Evolutionary conservation across 2,888 invertebrate genomes (phyloP).

Genomic region (Agonopterix heracliana): DNA sequence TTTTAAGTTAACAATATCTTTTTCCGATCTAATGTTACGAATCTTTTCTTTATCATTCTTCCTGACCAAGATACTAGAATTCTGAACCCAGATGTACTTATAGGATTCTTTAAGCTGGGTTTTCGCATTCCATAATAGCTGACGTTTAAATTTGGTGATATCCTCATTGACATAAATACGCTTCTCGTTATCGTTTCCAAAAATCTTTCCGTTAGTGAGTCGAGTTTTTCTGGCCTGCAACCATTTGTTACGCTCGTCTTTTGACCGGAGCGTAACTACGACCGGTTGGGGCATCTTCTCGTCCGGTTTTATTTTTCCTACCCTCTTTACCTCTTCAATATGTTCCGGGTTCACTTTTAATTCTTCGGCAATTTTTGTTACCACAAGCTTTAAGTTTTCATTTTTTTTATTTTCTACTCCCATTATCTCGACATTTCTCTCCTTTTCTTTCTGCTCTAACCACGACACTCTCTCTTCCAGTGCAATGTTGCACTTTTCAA

Average conservation of each 20-base stretch:
- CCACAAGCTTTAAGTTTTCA: not conserved
- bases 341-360: conserved; percentile 1
- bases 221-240: not conserved
- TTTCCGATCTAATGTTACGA: not conserved
- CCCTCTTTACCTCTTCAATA: conserved; percentile 8
- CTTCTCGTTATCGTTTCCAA: not conserved
- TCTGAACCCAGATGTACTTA: conserved; percentile 1
- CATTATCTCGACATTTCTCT: conserved; percentile 11
- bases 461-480: conserved; percentile 5
- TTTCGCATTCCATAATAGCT: not conserved
- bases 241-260: not conserved
- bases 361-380: conserved; percentile 6
- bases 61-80: not conserved
- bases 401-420: conserved; percentile 1
- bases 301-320: conserved; percentile 4
- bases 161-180: conserved; percentile 1
- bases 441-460: conserved; percentile 8
- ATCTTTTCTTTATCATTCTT: not conserved
- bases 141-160: not conserved
- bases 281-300: not conserved
- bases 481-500: conserved; percentile 12
- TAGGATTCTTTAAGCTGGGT: not conserved
- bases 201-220: not conserved
- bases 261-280: not conserved
- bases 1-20: not conserved